phyloP scores from a whole-genome alignment of 2,797 vertebrate species.

The Alca torda region DNA sequence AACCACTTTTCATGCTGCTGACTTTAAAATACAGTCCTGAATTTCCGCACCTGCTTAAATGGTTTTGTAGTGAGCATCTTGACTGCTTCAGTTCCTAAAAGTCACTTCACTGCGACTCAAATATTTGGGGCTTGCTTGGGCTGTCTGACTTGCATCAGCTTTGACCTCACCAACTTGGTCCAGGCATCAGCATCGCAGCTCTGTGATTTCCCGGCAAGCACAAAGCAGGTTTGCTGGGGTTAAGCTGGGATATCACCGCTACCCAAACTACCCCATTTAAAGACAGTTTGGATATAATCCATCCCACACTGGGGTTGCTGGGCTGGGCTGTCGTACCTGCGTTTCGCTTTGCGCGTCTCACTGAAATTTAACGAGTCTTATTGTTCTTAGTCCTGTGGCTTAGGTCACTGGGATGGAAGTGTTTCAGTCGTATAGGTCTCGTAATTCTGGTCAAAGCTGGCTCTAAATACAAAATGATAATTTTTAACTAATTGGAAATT shows the following conservation, averaged over 20 bases:
- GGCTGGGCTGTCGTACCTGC: not conserved
- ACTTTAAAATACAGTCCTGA: not conserved
- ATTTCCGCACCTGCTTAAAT: not conserved
- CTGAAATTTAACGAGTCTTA: not conserved
- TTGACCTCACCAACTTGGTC: not conserved
- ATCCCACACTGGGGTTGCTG: not conserved
- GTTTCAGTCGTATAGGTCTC: too few relatives aligned
- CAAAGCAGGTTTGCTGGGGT: not conserved
- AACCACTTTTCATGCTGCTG: not conserved
- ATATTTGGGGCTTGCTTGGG: not conserved
- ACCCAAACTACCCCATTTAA: not conserved
- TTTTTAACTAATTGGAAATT: not conserved
- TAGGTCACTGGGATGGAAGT: not conserved
- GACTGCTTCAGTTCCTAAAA: not conserved
- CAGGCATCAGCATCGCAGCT: not conserved
- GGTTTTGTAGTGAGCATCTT: not conserved
- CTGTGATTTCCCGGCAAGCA: not conserved
- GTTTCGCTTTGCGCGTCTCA: not conserved
- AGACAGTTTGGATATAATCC: not conserved
- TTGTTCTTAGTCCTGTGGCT: not conserved
- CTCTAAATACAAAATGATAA: not conserved
- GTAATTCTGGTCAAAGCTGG: not conserved
- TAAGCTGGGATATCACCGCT: too few relatives aligned
- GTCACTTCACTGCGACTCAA: fast-evolving
- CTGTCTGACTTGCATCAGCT: not conserved